Evolutionary conservation across 2,113 vertebrate genomes (phyloP), one percentile per base, ranked within the genome.

Genomic region (Lycocorax pyrrhopterus): DNA sequence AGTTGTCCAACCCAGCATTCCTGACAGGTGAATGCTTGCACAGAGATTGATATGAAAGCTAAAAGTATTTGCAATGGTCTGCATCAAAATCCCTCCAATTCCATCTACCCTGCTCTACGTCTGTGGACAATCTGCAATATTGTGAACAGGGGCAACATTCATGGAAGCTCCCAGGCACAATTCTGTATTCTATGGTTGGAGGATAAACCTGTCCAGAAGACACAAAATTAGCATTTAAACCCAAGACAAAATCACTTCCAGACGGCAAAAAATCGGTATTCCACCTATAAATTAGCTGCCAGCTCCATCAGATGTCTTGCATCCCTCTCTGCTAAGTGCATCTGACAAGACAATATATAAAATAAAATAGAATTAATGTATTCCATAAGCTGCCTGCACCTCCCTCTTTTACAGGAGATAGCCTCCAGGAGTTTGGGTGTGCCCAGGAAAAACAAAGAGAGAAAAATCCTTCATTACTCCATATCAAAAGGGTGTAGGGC

Each of bases 371-470:
- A 92, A 81, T 78, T 17, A 7, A 87, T 78, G 14, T 64, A 89
- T 89, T 69, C 92, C 35, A 53, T 52, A 51, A 82, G 22, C 27
- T 89, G 62, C n/a, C 39, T 35, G 21, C n/a, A 51, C 92, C 76
- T 94, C 93, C 58, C 66, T 88, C 18, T 89, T 94, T 89, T 81
- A 76, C 37, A 76, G 66, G 43, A 78, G 75, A 72, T 53, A 78
- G 72, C 92, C 90, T 93, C 60, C 73, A 94, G 94, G 73, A 87
- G 68, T 67, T 73, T 86, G 85, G 66, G 79, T 67, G 92, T 44
- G 84, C 55, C 79, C 63, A 71, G 41, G 35, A 44, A 76, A 75
- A 82, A 76, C n/a, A 68, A 39, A 60, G 6, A 75, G 20, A 69
- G 25, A 90, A 88, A 85, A 90, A 52, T 67, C 8, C 1, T 84